A percentile compares a stretch with the other conserved stretches of the same genome.
Evolutionary conservation across 1,140 invertebrate species (phyloP).

Genomic region (Eupristina koningsbergeri): DNA sequence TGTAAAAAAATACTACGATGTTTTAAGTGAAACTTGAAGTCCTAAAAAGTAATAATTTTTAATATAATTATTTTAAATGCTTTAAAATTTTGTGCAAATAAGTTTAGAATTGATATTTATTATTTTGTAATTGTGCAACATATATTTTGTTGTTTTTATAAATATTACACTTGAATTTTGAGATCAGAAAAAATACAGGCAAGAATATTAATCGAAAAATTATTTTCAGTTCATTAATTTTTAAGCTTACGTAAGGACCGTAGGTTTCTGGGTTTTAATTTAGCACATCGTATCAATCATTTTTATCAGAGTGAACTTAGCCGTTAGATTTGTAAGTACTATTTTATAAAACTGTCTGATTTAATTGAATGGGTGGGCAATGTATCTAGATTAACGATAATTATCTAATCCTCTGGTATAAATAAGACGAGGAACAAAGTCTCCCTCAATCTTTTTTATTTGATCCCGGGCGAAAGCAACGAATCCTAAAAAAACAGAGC

Average conservation of each 20-base stretch:
- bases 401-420: slow-evolving; percentile 5
- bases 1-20: no score
- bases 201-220: neutral
- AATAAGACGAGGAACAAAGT: neutral
- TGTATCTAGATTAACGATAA: slow-evolving; percentile 19
- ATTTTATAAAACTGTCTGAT: neutral
- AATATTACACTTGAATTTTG: neutral
- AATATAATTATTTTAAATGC: no score
- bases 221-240: neutral
- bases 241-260: neutral
- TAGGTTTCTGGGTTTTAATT: neutral
- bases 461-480: neutral
- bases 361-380: neutral
- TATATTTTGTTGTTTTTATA: no score
- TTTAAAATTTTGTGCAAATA: no score
- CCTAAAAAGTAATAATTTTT: no score
- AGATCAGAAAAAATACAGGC: neutral
- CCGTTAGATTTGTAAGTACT: neutral
- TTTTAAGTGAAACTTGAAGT: no score
- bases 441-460: neutral
- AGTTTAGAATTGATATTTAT: no score
- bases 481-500: neutral
- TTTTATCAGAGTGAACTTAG: neutral
- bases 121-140: no score
- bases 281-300: neutral